Evolutionary conservation across 2,797 vertebrate genomes (phyloP).

Genomic region (Tokudaia tokunoshimensis): DNA sequence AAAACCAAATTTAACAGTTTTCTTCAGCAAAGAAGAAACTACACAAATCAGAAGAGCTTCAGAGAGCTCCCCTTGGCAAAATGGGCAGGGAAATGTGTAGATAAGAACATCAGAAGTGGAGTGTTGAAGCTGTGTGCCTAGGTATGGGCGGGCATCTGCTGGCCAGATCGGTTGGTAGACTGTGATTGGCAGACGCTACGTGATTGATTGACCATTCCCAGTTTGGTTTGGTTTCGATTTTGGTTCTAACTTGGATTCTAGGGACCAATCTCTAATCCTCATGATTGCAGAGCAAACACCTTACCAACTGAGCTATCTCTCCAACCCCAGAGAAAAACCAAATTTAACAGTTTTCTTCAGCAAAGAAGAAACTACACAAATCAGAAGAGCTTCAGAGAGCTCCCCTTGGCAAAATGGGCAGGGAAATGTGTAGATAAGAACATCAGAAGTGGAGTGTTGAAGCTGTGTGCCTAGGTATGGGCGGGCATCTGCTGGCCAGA

Average conservation of each 20-base stretch:
- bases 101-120: neutral
- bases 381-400: neutral
- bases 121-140: neutral
- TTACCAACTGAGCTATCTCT: neutral
- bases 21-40: neutral
- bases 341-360: neutral
- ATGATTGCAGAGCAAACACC: neutral
- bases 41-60: neutral
- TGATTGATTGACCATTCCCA: neutral
- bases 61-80: neutral
- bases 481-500: neutral
- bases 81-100: neutral
- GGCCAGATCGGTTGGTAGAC: neutral
- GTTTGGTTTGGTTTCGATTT: neutral
- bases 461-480: fast-evolving
- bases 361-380: neutral
- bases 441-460: neutral
- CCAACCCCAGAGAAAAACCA: neutral
- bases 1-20: neutral
- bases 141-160: too few species aligned
- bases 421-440: neutral
- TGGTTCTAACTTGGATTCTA: neutral
- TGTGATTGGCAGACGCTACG: neutral
- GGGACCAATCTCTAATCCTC: neutral
- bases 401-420: neutral